Evolutionary conservation across 2,888 invertebrate genomes (phyloP).

Genomic region (Volucella bombylans): DNA sequence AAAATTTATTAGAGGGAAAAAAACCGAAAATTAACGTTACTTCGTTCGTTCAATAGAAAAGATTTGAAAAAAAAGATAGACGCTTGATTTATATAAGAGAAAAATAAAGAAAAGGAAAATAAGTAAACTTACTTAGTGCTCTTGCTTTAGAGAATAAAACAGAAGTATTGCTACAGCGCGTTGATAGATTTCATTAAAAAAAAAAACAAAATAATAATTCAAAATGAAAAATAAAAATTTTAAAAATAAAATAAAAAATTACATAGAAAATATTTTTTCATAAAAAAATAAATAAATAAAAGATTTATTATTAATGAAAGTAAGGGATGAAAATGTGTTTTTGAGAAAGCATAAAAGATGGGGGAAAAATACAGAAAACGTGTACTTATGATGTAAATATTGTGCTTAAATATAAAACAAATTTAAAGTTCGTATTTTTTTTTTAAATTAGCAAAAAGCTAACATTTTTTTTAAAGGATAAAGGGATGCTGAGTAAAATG

Average conservation of each 20-base stretch:
- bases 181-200: constrained; percentile 65
- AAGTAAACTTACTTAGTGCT: constrained; percentile 60
- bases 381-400: constrained; percentile 76
- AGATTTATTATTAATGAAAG: constrained; percentile 27
- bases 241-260: constrained; percentile 71
- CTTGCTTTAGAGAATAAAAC: constrained; percentile 56
- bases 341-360: constrained; percentile 30
- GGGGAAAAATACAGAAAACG: constrained; percentile 60
- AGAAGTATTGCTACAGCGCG: constrained; percentile 64
- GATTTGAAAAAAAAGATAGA: constrained; percentile 46
- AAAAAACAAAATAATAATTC: constrained; percentile 31
- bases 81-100: constrained; percentile 50
- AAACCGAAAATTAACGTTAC: constrained; percentile 21
- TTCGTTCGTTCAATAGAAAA: constrained; percentile 58
- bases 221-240: constrained; percentile 47
- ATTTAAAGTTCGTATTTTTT: constrained; percentile 25
- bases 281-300: constrained; percentile 42
- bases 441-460: constrained; percentile 34
- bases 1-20: constrained; percentile 54
- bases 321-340: constrained; percentile 43
- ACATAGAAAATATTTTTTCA: constrained; percentile 72
- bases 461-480: constrained; percentile 15
- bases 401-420: constrained; percentile 58
- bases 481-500: neutral
- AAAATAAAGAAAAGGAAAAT: constrained; percentile 32